Percentiles rank a stretch among this genome's conserved stretches.
Evolutionary conservation across 2,113 vertebrate species (phyloP).

Genomic region (Addax nasomaculatus): DNA sequence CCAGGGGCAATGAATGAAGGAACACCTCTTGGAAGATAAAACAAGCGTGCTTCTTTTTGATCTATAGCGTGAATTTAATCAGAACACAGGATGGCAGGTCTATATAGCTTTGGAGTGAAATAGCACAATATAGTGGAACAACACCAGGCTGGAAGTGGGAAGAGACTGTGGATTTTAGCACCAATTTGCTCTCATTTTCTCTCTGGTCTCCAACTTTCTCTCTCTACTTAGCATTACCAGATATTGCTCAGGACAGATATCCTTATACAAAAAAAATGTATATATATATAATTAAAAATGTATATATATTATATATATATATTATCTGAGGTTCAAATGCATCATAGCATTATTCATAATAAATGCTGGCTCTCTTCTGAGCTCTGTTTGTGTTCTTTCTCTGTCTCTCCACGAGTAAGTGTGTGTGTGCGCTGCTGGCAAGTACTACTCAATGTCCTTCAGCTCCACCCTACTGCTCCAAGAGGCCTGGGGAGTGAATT

Average conservation of each 20-base stretch:
- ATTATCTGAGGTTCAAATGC: not conserved
- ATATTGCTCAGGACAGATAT: not conserved
- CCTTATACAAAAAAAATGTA: not conserved
- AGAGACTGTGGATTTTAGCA: not conserved
- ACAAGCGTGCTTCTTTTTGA: not conserved
- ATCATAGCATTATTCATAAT: not conserved
- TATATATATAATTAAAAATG: no score
- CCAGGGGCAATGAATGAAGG: not conserved
- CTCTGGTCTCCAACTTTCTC: not conserved
- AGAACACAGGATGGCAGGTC: rapidly evolving
- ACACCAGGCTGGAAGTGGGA: not conserved
- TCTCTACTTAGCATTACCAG: not conserved
- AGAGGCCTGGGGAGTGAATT: not conserved
- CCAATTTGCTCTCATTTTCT: not conserved
- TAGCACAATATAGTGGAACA: not conserved
- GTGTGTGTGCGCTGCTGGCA: not conserved
- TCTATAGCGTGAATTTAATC: not conserved
- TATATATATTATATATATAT: not conserved
- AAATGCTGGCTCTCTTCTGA: no score
- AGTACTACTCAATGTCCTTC: rapidly evolving
- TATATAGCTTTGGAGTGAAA: not conserved
- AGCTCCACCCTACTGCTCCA: no score
- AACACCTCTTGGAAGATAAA: not conserved
- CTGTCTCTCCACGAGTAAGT: not conserved
- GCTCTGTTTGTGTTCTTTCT: rapidly evolving